phyloP scores from a whole-genome alignment of 2,797 vertebrate genomes.

The Pterois miles region DNA sequence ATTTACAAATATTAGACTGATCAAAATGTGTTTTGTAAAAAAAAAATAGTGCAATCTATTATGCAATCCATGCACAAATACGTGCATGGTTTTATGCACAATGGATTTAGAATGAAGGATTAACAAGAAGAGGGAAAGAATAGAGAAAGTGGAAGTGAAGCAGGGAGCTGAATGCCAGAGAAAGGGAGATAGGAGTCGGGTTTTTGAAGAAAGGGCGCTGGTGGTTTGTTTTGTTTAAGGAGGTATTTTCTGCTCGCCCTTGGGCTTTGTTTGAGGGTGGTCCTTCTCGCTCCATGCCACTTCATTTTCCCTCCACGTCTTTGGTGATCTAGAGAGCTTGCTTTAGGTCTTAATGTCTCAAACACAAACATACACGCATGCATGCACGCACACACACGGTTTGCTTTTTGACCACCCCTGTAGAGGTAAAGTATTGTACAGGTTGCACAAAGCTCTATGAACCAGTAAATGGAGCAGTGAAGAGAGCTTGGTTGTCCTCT shows the following conservation, averaged over 20 bases:
- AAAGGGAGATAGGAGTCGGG: slow-evolving; percentile 2
- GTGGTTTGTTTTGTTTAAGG: slow-evolving; percentile 53
- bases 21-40: background rate
- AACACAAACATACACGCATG: no score
- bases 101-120: background rate
- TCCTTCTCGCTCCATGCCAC: slow-evolving; percentile 45
- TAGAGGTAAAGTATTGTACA: slow-evolving; percentile 30
- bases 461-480: slow-evolving; percentile 46
- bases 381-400: slow-evolving; percentile 5
- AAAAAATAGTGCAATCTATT: background rate
- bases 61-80: background rate
- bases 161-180: background rate
- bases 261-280: slow-evolving; percentile 69
- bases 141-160: background rate
- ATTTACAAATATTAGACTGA: background rate
- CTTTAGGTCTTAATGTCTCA: slow-evolving; percentile 47
- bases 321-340: slow-evolving; percentile 30
- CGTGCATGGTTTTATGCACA: no score
- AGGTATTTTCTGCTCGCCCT: slow-evolving; percentile 34
- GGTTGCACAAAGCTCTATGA: slow-evolving; percentile 35
- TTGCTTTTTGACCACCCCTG: slow-evolving; percentile 51
- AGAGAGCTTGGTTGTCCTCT: slow-evolving; percentile 13
- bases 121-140: background rate
- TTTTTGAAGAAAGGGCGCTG: slow-evolving; percentile 12
- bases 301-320: slow-evolving; percentile 33